phyloP scores from a whole-genome alignment of 2,888 invertebrate genomes.

The Trisateles emortualis region DNA sequence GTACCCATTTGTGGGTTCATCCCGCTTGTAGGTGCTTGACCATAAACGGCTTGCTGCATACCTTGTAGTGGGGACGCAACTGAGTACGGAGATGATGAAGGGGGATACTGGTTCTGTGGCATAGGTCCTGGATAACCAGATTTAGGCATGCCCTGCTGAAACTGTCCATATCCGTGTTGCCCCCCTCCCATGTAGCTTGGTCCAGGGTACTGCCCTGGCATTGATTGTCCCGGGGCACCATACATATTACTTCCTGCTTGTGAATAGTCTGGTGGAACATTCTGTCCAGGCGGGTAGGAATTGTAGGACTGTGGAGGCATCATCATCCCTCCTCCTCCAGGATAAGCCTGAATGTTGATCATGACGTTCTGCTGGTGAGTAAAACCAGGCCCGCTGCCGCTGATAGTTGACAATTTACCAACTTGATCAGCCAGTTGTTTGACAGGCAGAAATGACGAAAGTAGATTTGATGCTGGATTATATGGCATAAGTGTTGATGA shows the following conservation, averaged over 20 bases:
- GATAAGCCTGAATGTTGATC: conserved; percentile 89
- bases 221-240: conserved; percentile 65
- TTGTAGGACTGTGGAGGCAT: conserved; percentile 80
- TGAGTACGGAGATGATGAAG: conserved; percentile 67
- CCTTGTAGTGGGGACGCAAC: conserved; percentile 74
- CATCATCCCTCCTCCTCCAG: conserved; percentile 82
- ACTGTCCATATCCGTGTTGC: conserved; percentile 69
- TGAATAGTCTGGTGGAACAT: conserved; percentile 73
- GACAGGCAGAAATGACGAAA: conserved; percentile 77
- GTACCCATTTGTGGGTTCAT: conserved; percentile 57
- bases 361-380: conserved; percentile 89
- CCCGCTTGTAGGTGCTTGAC: conserved; percentile 56
- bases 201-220: conserved; percentile 70
- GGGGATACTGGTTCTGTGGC: conserved; percentile 62
- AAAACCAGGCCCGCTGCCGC: conserved; percentile 66
- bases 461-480: conserved; percentile 66
- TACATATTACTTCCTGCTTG: conserved; percentile 74
- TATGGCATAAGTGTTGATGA: conserved; percentile 74
- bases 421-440: conserved; percentile 83
- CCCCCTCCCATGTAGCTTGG: conserved; percentile 68
- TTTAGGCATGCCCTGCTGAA: conserved; percentile 67
- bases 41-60: conserved; percentile 81
- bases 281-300: conserved; percentile 69
- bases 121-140: conserved; percentile 66
- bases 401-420: conserved; percentile 74